Base-by-base conservation (phyloP, 2,888 invertebrate species). In the Lepidochitona cinerea region DNA sequence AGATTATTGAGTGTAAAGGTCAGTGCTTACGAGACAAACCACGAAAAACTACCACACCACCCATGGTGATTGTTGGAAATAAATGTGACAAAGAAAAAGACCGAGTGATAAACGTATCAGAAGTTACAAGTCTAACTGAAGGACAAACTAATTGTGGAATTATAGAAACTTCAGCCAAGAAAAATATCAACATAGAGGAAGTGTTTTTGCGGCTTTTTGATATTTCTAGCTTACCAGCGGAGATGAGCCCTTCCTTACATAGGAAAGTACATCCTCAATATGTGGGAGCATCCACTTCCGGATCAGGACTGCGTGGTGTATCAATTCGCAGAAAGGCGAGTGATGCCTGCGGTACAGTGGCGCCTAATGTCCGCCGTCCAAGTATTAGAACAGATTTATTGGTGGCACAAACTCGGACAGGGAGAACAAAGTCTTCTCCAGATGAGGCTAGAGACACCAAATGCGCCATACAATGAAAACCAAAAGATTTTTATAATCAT, bases 21-120 rank as follows among this genome's bases (percentile, higher is more conserved):
- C 91, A 83, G 68, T 81, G 81, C 54, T 76, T 78, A 52, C 73
- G 76, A 94, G 94, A 92, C 33, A 67, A 70, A 75, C 82, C 81
- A 87, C 77, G 88, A 94, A 87, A 84, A 71, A 72, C 76, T n/a
- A 73, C 75, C 29, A 73, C 79, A 54, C 95, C 96, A 66, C 96
- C 96, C 53, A 96, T 96, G 94, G 94, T 96, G 70, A 93, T 96
- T 76, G 96, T 95, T 1, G 96, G 96, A 70, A 96, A 96, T 90
- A 96, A 96, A 92, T 94, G 95, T 90, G 96, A 96, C 91, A 93
- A 93, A 85, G 96, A 96, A 67, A 93, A 94, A 85, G 84, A 85
- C 64, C 75, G 96, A 91, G 94, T 94, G 75, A 95, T 96, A 70
- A 94, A 94, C 75, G 92, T 94, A 0, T 95, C 95, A 82, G 96